These are phyloP conservation scores for Macrotus californicus DNA, from an alignment of 2,113 vertebrate genomes.

Conservation along the genomic window DNA sequence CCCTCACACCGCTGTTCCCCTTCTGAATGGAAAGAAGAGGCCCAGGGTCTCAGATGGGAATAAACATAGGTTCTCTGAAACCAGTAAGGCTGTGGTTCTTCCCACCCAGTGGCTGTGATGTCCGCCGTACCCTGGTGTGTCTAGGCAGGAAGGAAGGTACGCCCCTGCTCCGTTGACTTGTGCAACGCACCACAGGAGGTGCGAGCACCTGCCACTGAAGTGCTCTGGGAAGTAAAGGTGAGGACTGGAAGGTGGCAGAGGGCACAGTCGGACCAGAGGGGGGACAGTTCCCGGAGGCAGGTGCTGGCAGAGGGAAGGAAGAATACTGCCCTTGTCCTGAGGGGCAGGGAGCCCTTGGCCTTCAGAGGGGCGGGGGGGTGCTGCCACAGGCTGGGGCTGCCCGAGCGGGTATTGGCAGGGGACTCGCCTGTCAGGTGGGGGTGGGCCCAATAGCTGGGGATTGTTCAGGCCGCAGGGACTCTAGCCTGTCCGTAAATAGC, in stretches of 20 bases:
- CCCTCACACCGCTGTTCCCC: background rate
- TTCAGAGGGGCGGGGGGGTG: background rate
- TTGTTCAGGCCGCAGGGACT: background rate
- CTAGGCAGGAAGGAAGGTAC: background rate
- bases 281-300: too few relatives aligned
- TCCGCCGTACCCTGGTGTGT: too few relatives aligned
- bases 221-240: background rate
- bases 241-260: background rate
- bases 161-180: background rate
- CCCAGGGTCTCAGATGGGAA: constrained; percentile 23
- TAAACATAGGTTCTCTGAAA: constrained; percentile 54
- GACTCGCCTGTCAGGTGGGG: background rate
- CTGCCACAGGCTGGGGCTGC: background rate
- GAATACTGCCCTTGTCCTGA: background rate
- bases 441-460: background rate
- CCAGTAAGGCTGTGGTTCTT: background rate
- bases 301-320: background rate
- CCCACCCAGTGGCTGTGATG: background rate
- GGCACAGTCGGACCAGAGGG: background rate
- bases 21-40: background rate
- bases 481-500: background rate
- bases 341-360: background rate
- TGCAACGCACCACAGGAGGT: background rate
- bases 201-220: background rate
- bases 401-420: background rate